Conservation (phyloP, 2,113 vertebrate genomes). For the Psittacara wagleri region DNA sequence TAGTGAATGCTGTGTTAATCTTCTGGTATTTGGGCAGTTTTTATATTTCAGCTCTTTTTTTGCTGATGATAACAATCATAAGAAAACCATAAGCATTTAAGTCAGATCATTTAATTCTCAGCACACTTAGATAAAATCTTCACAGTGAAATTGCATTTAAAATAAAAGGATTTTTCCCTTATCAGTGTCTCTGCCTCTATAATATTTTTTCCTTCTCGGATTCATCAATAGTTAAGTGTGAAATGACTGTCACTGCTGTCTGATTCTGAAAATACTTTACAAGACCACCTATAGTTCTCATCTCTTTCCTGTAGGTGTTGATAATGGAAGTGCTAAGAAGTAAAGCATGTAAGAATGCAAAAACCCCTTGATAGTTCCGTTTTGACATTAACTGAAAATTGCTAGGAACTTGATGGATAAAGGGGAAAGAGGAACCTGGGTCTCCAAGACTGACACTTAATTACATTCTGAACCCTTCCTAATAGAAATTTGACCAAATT, state of each 20-base stretch:
- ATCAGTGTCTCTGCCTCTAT: neutral
- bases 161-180: neutral
- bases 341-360: neutral
- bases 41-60: neutral
- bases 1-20: neutral
- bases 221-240: neutral
- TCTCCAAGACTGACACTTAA: neutral
- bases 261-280: neutral
- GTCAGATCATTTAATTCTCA: neutral
- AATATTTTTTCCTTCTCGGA: neutral
- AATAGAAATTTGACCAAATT: neutral
- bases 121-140: neutral
- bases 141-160: neutral
- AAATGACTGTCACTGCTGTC: neutral
- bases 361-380: neutral
- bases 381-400: neutral
- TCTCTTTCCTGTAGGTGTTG: neutral
- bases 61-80: neutral
- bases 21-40: neutral
- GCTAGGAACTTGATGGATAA: neutral
- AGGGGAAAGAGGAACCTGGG: neutral
- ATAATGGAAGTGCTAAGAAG: neutral
- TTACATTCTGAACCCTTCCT: neutral
- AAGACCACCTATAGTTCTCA: neutral
- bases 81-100: rapidly evolving